Evolutionary conservation across 2,113 vertebrate species (phyloP).

Genomic region (Trogon surrucura): DNA sequence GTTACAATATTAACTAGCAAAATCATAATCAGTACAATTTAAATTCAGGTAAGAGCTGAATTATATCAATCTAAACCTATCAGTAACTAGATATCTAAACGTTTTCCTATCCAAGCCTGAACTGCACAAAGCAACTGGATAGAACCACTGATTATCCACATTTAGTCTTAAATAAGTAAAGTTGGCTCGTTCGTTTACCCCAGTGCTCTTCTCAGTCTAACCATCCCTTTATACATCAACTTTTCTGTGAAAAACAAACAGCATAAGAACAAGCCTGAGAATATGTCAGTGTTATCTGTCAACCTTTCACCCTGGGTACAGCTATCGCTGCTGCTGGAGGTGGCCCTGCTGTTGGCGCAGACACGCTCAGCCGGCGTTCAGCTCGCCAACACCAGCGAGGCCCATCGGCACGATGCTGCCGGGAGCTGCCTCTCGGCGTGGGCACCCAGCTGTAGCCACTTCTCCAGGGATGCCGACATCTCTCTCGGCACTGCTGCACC

Average conservation of each 20-base stretch:
- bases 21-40: neutral
- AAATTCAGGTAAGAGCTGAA: neutral
- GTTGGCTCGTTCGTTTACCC: neutral
- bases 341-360: fast-evolving
- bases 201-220: neutral
- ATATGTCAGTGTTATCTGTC: fast-evolving
- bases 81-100: neutral
- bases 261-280: neutral
- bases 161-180: neutral
- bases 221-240: neutral
- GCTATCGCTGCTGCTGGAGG: neutral
- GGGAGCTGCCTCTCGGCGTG: fast-evolving
- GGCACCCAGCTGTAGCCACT: neutral
- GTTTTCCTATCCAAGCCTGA: neutral
- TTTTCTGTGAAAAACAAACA: neutral
- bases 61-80: neutral
- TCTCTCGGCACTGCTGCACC: neutral
- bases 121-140: neutral
- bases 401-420: fast-evolving
- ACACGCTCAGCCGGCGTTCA: fast-evolving
- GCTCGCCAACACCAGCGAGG: fast-evolving
- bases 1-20: neutral
- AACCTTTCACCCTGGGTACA: neutral
- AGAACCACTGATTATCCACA: neutral
- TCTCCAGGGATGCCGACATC: neutral